Base-by-base conservation (phyloP, 2,797 vertebrate genomes). In the Oryzias sinensis region DNA sequence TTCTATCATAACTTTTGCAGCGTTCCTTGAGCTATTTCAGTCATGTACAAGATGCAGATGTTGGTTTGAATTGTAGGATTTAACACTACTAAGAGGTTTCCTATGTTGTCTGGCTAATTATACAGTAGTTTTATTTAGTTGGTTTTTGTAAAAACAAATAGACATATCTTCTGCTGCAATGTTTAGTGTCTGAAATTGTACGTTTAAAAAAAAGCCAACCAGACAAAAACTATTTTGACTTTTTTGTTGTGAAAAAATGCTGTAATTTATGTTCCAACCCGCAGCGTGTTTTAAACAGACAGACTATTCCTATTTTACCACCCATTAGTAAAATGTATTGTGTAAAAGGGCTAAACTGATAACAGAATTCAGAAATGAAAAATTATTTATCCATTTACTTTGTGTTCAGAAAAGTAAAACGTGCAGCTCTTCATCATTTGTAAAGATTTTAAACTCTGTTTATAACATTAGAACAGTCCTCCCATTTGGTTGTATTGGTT, bases 381-480 rank as follows among this genome's bases (percentile, higher is more conserved):
- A 52, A 33, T 55, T 59, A 18, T 54, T 62, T 44, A 59, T 68
- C 48, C 62, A 25, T 59, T 18, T 18, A 1, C 18, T 25, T 59
- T 56, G 56, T 62, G 43, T 52, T 65, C 45, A 54, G 14, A n/a
- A 47, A 61, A 43, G 59, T 66, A 50, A 22, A 18, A 25, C 56
- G 14, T 60, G 58, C 54, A 70, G 25, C 66, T 68, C 29, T 37
- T 37, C 33, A 37, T 9, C 33, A 49, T 0, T 9, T 56, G 15
- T 54, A 42, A 62, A 70, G 54, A 27, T 67, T 60, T 65, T 41
- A 59, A 61, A 63, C 44, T 37, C 17, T 47, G 5, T 43, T 49
- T 51, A 63, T 22, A 54, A 27, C 29, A 48, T 59, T 44, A 57
- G 9, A 62, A 24, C 56, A 47, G 45, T 52, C 49, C n/a, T 46